A percentile compares a stretch with the other conserved stretches of the same genome.
phyloP scores from a whole-genome alignment of 2,797 vertebrate genomes.

The Okamejei kenojei region DNA sequence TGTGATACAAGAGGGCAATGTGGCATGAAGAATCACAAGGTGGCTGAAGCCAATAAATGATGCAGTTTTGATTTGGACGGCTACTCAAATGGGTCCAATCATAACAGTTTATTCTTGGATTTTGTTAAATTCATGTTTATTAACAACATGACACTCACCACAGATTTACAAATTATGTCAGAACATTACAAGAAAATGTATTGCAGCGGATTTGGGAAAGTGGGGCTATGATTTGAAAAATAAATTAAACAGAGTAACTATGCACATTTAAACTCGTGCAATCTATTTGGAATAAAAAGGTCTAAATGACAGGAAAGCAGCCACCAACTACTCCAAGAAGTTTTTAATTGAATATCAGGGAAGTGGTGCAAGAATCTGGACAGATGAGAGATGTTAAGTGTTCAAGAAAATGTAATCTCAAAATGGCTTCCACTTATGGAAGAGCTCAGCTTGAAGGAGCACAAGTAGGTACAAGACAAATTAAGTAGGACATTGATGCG shows the following conservation, averaged over 20 bases:
- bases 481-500: neutral
- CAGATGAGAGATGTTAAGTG: neutral
- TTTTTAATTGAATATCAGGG: neutral
- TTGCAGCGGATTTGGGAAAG: neutral
- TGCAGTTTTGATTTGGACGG: neutral
- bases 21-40: neutral
- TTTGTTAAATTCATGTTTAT: neutral
- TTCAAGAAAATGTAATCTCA: neutral
- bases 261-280: too few relatives aligned
- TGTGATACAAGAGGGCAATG: neutral
- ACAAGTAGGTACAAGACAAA: neutral
- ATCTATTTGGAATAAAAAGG: neutral
- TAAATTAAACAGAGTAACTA: neutral
- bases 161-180: neutral
- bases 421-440: neutral
- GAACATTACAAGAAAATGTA: neutral
- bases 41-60: neutral
- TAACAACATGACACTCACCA: neutral
- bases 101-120: neutral
- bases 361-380: neutral
- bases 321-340: too few relatives aligned
- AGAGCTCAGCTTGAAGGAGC: neutral
- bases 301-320: neutral
- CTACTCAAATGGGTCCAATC: neutral
- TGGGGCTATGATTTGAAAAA: neutral